Evolutionary conservation across 2,888 invertebrate species (phyloP), one percentile per base, ranked within the genome.

Genomic region (Eupithecia exiguata): DNA sequence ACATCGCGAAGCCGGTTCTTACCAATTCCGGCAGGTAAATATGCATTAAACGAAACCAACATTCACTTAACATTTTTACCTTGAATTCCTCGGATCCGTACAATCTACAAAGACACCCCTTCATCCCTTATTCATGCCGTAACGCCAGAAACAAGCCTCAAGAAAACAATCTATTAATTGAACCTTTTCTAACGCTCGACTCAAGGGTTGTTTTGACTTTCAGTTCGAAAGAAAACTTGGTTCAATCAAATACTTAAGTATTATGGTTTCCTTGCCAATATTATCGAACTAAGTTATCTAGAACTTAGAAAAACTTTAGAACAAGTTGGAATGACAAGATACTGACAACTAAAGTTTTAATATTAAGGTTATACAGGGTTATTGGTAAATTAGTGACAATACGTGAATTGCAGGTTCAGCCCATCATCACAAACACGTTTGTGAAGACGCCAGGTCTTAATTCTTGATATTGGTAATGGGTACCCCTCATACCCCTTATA

Each of bases 131-230:
- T 77, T 77, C 77, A 77, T 74, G 74, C 25, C 40, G 66, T 63
- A 69, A 75, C 77, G 30, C 73, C 71, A 36, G 65, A 70, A 68
- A 53, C 71, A 58, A 65, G 53, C 49, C 35, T 71, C 72, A 63
- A 74, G 68, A 75, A 75, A 77, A 77, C 77, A 77, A 75, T 75
- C 70, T 70, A 74, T 77, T 77, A 77, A 77, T 77, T 75, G 74
- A 77, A 74, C 71, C 63, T 74, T 75, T 72, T 65, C 38, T 65
- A 36, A n/a, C n/a, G n/a, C 38, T 65, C 62, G 1, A 62, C 12
- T 63, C 65, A 46, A 36, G 62, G 62, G 10, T 58, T 58, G 40
- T 70, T 40, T 43, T 53, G 68, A 71, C 70, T 66, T 68, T 66
- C 63, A 5, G 10, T 65, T n/a, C 63, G 16, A 35, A 36, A n/a